phyloP scores from a whole-genome alignment of 2,113 vertebrate species.

The Hippocampus mohnikei region DNA sequence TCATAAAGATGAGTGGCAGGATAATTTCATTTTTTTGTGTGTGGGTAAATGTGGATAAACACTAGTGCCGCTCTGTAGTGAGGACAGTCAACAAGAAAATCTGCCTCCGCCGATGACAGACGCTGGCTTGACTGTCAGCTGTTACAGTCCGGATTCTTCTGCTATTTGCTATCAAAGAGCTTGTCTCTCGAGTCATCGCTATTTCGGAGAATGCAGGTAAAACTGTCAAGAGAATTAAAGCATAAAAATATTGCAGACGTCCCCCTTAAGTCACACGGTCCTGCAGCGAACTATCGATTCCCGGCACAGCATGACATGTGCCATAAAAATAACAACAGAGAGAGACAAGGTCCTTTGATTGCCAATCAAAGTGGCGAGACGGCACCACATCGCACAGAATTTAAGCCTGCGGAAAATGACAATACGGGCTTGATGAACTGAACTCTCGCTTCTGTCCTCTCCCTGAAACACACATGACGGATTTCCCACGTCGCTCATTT shows the following conservation, averaged over 20 bases:
- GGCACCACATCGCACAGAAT: constrained; percentile 24
- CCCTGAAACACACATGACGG: constrained; percentile 20
- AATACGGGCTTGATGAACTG: constrained; percentile 41
- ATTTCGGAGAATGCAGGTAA: constrained; percentile 5
- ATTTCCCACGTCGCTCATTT: constrained; percentile 51
- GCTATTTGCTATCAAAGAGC: constrained; percentile 9
- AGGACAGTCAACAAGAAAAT: constrained; percentile 7
- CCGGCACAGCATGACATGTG: constrained; percentile 24
- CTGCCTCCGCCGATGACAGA: background rate
- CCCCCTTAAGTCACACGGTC: constrained; percentile 21
- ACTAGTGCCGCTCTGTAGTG: background rate
- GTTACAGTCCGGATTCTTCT: background rate
- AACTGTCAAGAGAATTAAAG: constrained; percentile 19
- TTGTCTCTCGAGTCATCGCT: constrained; percentile 10
- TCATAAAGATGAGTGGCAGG: background rate
- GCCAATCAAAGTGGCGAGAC: constrained; percentile 9
- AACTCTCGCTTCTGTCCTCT: constrained; percentile 30
- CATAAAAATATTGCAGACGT: constrained; percentile 12
- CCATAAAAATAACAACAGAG: constrained; percentile 45
- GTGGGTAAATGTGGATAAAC: constrained; percentile 5
- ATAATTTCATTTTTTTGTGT: background rate
- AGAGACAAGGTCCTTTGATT: constrained; percentile 41
- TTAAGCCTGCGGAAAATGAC: constrained; percentile 13
- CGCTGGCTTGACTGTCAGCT: constrained; percentile 10
- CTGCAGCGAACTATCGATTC: constrained; percentile 31